Percentiles rank a stretch among this genome's conserved stretches.
Conservation (phyloP, 1,140 invertebrate genomes). For the Drosophila asahinai region DNA sequence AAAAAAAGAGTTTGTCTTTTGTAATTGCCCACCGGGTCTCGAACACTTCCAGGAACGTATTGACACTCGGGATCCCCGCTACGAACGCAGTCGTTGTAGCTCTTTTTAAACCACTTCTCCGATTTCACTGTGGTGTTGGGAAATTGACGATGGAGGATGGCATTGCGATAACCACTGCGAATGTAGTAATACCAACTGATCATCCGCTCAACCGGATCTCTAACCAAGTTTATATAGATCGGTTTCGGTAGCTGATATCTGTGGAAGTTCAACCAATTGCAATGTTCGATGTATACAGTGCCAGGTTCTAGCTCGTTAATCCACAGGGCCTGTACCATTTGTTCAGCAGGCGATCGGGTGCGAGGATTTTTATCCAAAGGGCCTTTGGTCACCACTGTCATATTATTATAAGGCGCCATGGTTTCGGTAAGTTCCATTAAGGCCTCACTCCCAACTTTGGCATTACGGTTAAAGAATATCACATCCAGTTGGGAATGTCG, state of each 20-base stretch:
- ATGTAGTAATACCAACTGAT: conserved; percentile 96
- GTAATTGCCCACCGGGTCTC: conserved; percentile 92
- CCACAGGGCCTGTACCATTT: conserved; percentile 43
- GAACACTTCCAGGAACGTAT: conserved; percentile 91
- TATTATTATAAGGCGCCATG: conserved; percentile 86
- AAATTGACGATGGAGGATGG: conserved; percentile 93
- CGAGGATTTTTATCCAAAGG: conserved; percentile 5
- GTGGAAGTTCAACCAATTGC: conserved; percentile 87
- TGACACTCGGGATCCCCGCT: conserved; percentile 93
- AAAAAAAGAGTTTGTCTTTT: conserved; percentile 92
- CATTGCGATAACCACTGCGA: conserved; percentile 94
- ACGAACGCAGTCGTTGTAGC: conserved; percentile 95
- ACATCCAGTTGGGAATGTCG: conserved; percentile 86
- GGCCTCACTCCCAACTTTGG: conserved; percentile 94
- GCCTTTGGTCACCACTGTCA: conserved; percentile 38
- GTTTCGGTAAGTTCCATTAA: conserved; percentile 93
- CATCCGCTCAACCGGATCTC: conserved; percentile 94
- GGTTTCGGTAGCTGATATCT: conserved; percentile 88
- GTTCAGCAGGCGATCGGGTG: conserved; percentile 2
- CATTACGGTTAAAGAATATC: conserved; percentile 93
- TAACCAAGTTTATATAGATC: conserved; percentile 94
- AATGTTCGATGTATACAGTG: conserved; percentile 72
- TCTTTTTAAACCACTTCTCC: conserved; percentile 94
- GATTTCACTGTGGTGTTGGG: conserved; percentile 93
- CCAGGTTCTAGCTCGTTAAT: conserved; percentile 48